Evolutionary conservation across 2,888 invertebrate species (phyloP), one percentile per base, ranked within the genome.

Genomic region (Patella ulyssiponensis): DNA sequence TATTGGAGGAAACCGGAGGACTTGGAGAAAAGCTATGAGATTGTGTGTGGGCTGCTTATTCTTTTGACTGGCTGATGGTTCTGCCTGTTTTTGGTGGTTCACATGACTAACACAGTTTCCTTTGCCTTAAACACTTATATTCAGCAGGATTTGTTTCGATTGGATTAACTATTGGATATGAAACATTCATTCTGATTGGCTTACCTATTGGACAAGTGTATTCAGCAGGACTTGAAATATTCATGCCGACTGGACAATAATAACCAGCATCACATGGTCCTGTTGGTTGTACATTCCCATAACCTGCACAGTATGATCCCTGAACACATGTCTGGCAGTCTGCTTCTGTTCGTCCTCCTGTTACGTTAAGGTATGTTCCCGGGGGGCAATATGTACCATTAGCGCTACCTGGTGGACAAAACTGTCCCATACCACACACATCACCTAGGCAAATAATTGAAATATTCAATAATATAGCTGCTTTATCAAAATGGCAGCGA

Each of bases 171-270:
- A 87, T 83, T 44, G 88, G 85, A 81, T 90, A 90, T 9, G 87
- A 84, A 9, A 83, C 74, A 72, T 84, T 86, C 86, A 87, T 88
- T 69, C 89, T 88, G 1, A 84, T 20, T 1, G 89, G 73, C 78
- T 74, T 79, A 90, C 90, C 90, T 86, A 87, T 83, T 44, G 88
- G 86, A 81, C 90, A 90, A 7, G 85, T 84, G 79, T 87, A 87
- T 14, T 85, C 87, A 58, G 85, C 79, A 4, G 90, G 90, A 20
- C 79, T 83, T 14, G 87, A 84, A 9, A 83, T 75, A 72, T 84
- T 86, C 87, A 88, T 88, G 64, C 90, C 88, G 1, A 84, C 23
- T 1, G 89, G 90, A 75, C 91, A 91, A 81, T 89, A 90, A 77
- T 86, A 90, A 11, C 90, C 91, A 4, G 80, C 83, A 20, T 76